Evolutionary conservation across 2,113 vertebrate genomes (phyloP), one percentile per base, ranked within the genome.

Genomic region (Phaethon lepturus): DNA sequence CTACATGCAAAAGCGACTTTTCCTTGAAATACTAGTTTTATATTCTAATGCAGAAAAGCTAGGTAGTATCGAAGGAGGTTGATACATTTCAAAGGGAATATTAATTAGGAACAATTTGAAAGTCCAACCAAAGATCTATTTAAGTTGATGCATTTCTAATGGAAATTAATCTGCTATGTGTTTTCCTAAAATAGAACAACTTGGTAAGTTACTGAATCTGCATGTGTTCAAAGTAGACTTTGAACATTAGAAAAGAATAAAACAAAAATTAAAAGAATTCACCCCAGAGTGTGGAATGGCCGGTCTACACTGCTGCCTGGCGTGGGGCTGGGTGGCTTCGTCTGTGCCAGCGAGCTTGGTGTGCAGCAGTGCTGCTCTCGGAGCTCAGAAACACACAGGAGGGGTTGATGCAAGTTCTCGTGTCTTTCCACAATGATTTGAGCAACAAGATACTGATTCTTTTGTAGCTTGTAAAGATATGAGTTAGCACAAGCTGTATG

Each of bases 41-140:
- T 56, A 66, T 73, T 79, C 56, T 79, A 79, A 66, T 59, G 73
- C 50, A 47, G 86, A 95, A 92, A 85, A 86, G 16, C 47, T 79
- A 55, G 60, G 75, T 60, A 62, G 38, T 45, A 78, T 50, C 45
- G 63, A 87, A 83, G 33, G 56, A 68, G 40, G 20, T 28, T 58
- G 31, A 49, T 75, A 53, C 42, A 78, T 94, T 94, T 88, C 60
- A 94, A 94, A 95, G 49, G 38, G 83, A 96, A 79, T 93, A 63
- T 78, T 89, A 96, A 94, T 96, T 80, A 81, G 64, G 59, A 96
- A 58, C 11, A 84, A 60, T 86, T 71, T 62, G 25, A 88, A 93
- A 88, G 55, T 78, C 59, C 73, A 77, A 68, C 83, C 71, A n/a
- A 94, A 92, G 22, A 29, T 53, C 55, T 66, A 23, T 88, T 90